Percentiles rank a stretch among this genome's conserved stretches.
These are phyloP conservation scores for Actinia equina DNA, from an alignment of 64 coral and sea anemone genomes.

Conservation along the genomic window DNA sequence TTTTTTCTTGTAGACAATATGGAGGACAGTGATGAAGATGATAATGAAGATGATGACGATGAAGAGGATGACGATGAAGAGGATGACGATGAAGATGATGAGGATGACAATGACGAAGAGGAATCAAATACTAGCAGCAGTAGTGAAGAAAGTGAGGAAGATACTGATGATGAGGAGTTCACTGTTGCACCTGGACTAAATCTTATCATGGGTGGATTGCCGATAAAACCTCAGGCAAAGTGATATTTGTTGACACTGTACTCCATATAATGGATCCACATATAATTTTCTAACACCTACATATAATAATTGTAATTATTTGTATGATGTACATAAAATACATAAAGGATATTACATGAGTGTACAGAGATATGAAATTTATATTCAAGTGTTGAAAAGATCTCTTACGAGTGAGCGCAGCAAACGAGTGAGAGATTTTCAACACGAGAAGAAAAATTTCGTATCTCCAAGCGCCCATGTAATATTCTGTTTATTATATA, in stretches of 20 bases:
- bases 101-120: conserved; percentile 2
- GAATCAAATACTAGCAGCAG: conserved; percentile 1
- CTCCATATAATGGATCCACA: not conserved
- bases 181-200: conserved; percentile 9
- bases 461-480: too few relatives aligned
- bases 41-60: conserved; percentile 47
- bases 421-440: too few relatives aligned
- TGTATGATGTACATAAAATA: not conserved
- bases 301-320: not conserved
- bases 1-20: not conserved
- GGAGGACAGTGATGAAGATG: conserved; percentile 22
- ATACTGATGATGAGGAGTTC: conserved; percentile 24
- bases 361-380: too few relatives aligned
- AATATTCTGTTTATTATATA: too few relatives aligned
- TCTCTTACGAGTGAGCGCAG: too few relatives aligned
- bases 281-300: not conserved
- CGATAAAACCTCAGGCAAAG: conserved; percentile 12
- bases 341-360: too few relatives aligned
- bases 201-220: conserved; percentile 5
- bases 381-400: too few relatives aligned
- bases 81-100: not conserved
- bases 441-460: too few relatives aligned
- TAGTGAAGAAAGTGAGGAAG: conserved; percentile 9
- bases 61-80: conserved; percentile 21
- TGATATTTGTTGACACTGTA: not conserved